Evolutionary conservation across 1,140 invertebrate species (phyloP).

Genomic region (Caenorhabditis inopinata): DNA sequence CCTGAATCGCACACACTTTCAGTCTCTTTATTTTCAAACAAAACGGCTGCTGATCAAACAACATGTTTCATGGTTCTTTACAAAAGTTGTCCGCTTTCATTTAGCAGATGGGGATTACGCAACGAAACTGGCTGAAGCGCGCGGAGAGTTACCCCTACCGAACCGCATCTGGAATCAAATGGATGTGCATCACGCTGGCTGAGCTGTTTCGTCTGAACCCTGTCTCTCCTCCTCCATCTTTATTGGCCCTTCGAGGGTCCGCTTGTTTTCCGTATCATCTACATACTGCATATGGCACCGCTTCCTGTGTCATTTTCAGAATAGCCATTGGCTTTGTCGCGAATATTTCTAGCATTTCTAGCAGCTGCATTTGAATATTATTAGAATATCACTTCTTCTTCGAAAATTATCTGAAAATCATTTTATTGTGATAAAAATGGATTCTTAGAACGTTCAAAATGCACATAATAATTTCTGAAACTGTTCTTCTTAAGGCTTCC

Average conservation of each 20-base stretch:
- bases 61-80: conserved; percentile 8
- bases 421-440: no score
- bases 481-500: no score
- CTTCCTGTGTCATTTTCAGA: neutral
- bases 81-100: neutral
- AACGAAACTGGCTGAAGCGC: neutral
- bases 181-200: neutral
- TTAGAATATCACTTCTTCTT: no score
- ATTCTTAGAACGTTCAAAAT: no score
- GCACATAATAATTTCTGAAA: no score
- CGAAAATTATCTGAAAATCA: no score
- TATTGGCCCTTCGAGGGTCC: no score
- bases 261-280: no score
- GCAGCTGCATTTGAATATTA: no score
- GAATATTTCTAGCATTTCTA: neutral
- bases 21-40: neutral
- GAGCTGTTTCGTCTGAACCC: neutral
- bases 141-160: neutral
- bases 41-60: conserved; percentile 22
- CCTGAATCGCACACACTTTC: neutral
- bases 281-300: conserved; percentile 21
- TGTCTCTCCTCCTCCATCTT: no score
- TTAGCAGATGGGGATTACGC: conserved; percentile 6
- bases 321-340: neutral
- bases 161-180: neutral